Percentiles rank a stretch among this genome's conserved stretches.
phyloP scores from a whole-genome alignment of 2,797 vertebrate species.

The Syngnathus rostellatus region DNA sequence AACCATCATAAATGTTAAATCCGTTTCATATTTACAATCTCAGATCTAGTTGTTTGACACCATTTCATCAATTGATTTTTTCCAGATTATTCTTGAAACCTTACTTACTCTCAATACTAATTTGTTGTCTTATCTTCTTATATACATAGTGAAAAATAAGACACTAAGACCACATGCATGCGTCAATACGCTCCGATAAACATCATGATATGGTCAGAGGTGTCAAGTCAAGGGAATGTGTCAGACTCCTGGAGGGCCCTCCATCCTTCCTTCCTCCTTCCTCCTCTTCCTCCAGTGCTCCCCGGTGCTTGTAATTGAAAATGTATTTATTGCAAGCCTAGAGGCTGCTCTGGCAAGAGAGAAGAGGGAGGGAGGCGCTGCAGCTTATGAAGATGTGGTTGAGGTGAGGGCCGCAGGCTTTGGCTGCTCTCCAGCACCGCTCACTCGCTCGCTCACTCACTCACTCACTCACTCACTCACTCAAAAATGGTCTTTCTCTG shows the following conservation, averaged over 20 bases:
- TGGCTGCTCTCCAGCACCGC: conserved; percentile 56
- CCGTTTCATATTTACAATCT: background rate
- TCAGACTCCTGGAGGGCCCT: conserved; percentile 42
- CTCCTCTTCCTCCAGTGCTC: conserved; percentile 37
- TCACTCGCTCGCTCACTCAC: conserved; percentile 38
- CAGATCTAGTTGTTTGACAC: no score
- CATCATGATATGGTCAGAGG: conserved; percentile 36
- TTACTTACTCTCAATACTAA: no score
- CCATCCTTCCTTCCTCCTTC: conserved; percentile 26
- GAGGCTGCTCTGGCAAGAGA: conserved; percentile 41
- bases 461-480: conserved; percentile 17
- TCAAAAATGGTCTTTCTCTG: no score
- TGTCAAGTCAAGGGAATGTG: conserved; percentile 47
- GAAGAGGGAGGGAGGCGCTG: conserved; percentile 34
- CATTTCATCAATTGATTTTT: no score
- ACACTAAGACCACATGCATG: conserved; percentile 17
- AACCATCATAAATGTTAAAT: background rate
- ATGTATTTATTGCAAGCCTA: conserved; percentile 65
- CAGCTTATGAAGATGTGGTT: conserved; percentile 55
- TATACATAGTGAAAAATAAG: no score
- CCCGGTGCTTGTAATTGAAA: conserved; percentile 59
- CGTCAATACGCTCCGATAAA: conserved; percentile 42
- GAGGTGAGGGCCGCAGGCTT: conserved; percentile 51
- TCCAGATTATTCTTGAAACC: no score
- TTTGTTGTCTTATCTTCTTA: no score